These are phyloP conservation scores for Aphaenogaster ashmeadi DNA, from an alignment of 1,140 invertebrate species.

Conservation along the genomic window DNA sequence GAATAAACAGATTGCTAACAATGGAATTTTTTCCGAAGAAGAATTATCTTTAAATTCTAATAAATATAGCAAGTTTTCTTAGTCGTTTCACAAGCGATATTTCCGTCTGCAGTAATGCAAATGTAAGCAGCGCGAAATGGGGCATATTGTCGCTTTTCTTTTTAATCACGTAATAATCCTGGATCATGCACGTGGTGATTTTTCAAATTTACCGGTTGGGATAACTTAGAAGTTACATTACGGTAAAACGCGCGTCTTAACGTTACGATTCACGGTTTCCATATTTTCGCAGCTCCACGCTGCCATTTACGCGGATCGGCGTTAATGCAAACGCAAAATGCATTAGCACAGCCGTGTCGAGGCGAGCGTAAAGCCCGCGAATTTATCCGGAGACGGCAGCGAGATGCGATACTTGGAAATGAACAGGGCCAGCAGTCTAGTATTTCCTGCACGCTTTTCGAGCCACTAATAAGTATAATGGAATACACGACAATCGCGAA, in stretches of 20 bases:
- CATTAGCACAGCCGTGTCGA: conserved; percentile 42
- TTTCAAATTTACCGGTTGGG: neutral
- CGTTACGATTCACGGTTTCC: conserved; percentile 47
- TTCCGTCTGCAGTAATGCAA: neutral
- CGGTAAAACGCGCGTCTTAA: conserved; percentile 36
- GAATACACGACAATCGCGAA: conserved; percentile 13
- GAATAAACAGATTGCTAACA: neutral
- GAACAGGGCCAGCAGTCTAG: conserved; percentile 33
- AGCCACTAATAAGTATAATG: neutral
- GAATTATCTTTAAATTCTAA: neutral
- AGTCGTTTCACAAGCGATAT: neutral
- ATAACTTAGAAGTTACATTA: conserved; percentile 30
- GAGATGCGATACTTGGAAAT: conserved; percentile 46
- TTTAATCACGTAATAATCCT: neutral
- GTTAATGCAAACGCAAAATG: conserved; percentile 64
- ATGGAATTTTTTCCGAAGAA: neutral
- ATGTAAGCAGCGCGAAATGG: neutral
- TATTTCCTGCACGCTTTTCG: conserved; percentile 6
- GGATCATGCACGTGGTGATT: conserved; percentile 1
- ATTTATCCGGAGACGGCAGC: conserved; percentile 44
- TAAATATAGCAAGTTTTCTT: neutral
- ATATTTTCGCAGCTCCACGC: conserved; percentile 53
- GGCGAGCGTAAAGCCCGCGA: conserved; percentile 49
- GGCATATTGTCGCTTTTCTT: neutral
- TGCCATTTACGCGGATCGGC: conserved; percentile 58